Evolutionary conservation across 1,140 invertebrate genomes (phyloP).

Genomic region (Drosophila cardini): DNA sequence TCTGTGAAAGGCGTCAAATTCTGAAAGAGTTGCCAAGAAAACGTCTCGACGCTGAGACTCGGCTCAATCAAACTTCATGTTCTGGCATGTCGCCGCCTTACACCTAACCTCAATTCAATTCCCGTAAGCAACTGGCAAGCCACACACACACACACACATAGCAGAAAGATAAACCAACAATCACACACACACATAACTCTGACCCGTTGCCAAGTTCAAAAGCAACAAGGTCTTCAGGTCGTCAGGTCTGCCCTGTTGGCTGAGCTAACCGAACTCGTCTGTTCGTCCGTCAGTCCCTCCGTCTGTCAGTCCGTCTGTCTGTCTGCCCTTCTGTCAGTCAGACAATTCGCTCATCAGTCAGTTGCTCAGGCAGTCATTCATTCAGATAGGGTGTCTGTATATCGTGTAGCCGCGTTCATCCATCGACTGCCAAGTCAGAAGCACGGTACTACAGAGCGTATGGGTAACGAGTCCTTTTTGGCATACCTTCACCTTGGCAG

Average conservation of each 20-base stretch:
- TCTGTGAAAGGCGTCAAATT: neutral
- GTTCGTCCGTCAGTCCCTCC: slow-evolving; percentile 14
- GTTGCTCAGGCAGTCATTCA: slow-evolving; percentile 26
- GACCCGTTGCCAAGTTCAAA: slow-evolving; percentile 43
- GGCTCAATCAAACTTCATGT: slow-evolving; percentile 39
- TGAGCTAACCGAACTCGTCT: slow-evolving; percentile 33
- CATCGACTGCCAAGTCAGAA: slow-evolving; percentile 46
- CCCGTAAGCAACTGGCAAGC: slow-evolving; percentile 20
- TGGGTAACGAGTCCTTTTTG: slow-evolving; percentile 47
- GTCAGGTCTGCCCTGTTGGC: neutral
- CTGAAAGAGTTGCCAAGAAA: neutral
- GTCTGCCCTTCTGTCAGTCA: slow-evolving; percentile 8
- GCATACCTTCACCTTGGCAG: slow-evolving; percentile 42
- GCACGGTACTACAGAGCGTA: slow-evolving; percentile 13
- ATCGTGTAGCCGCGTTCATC: slow-evolving; percentile 41
- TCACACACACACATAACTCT: neutral
- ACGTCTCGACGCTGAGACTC: neutral
- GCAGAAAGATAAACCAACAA: neutral
- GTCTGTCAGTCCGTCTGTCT: slow-evolving; percentile 10
- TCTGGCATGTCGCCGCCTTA: slow-evolving; percentile 24
- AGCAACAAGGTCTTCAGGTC: slow-evolving; percentile 51
- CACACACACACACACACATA: slow-evolving; percentile 1
- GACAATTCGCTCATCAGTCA: slow-evolving; percentile 10
- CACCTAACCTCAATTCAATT: slow-evolving; percentile 46
- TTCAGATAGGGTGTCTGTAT: slow-evolving; percentile 14